These are phyloP conservation scores for Drosophila mettleri DNA, from an alignment of 2,888 invertebrate genomes.

Conservation along the genomic window DNA sequence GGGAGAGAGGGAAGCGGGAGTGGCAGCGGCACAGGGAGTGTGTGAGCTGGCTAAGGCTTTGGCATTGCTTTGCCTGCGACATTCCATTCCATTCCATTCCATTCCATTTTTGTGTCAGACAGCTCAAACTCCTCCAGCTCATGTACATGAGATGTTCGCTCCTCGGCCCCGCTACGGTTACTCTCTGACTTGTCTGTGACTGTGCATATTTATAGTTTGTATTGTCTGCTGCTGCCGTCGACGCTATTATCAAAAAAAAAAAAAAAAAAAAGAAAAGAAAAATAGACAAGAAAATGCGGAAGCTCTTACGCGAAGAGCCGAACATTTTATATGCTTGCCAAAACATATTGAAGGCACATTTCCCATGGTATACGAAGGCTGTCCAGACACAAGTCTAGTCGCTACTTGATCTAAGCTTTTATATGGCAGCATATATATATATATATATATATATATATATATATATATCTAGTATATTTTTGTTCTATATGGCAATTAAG, in stretches of 20 bases:
- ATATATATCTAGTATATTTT: too few relatives aligned
- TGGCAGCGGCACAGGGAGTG: not conserved
- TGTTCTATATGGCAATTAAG: not conserved
- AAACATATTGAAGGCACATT: conserved; percentile 1
- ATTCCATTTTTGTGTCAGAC: conserved; percentile 52
- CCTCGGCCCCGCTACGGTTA: conserved; percentile 2
- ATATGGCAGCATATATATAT: too few relatives aligned
- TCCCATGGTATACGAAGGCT: not conserved
- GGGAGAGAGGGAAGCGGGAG: not conserved
- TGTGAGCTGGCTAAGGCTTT: conserved; percentile 16
- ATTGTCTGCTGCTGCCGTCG: conserved; percentile 49
- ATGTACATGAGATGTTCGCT: not conserved
- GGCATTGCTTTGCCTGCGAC: conserved; percentile 41
- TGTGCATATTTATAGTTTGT: conserved; percentile 73
- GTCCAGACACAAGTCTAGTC: not conserved
- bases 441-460: not conserved
- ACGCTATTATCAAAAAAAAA: conserved; percentile 21
- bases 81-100: conserved; percentile 55
- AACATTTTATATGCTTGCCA: conserved; percentile 25
- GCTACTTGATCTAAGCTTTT: too few relatives aligned
- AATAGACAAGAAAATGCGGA: conserved; percentile 1
- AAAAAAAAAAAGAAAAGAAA: not conserved
- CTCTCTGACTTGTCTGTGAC: conserved; percentile 50
- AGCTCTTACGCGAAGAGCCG: conserved; percentile 16
- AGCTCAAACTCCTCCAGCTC: conserved; percentile 39